Conservation (phyloP, 2,888 invertebrate genomes). For the Tolmerus cingulatus region DNA sequence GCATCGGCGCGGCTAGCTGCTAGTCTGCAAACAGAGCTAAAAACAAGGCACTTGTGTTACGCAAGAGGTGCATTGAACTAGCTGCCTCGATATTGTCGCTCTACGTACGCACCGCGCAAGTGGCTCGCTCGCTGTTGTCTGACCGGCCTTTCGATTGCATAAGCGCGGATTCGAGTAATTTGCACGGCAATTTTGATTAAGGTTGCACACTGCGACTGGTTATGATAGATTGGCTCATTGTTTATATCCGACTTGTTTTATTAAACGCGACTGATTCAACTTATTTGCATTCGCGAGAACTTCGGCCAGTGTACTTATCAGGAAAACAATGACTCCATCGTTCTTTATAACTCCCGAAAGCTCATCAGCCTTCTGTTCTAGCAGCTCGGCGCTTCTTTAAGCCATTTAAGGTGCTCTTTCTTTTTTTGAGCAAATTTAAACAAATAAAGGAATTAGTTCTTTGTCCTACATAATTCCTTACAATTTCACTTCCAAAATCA, state of each 20-base stretch:
- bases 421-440: neutral
- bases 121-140: constrained; percentile 1
- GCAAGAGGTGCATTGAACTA: constrained; percentile 41
- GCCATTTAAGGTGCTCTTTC: neutral
- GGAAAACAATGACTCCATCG: neutral
- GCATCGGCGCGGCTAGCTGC: neutral
- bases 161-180: constrained; percentile 34
- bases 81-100: constrained; percentile 26
- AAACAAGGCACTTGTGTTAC: constrained; percentile 33
- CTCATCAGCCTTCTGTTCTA: neutral
- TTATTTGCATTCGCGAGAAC: constrained; percentile 10
- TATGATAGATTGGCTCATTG: constrained; percentile 36
- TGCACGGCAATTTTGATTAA: constrained; percentile 41
- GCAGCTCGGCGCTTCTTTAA: neutral
- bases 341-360: neutral
- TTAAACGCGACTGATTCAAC: neutral
- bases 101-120: constrained; percentile 13
- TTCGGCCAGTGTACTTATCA: neutral
- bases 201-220: constrained; percentile 17
- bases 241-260: constrained; percentile 33
- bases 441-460: neutral
- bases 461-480: neutral
- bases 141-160: constrained; percentile 41
- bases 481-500: neutral
- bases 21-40: constrained; percentile 10